Evolutionary conservation across 2,113 vertebrate genomes (phyloP), one percentile per base, ranked within the genome.

Genomic region (Chrysochloris asiatica): DNA sequence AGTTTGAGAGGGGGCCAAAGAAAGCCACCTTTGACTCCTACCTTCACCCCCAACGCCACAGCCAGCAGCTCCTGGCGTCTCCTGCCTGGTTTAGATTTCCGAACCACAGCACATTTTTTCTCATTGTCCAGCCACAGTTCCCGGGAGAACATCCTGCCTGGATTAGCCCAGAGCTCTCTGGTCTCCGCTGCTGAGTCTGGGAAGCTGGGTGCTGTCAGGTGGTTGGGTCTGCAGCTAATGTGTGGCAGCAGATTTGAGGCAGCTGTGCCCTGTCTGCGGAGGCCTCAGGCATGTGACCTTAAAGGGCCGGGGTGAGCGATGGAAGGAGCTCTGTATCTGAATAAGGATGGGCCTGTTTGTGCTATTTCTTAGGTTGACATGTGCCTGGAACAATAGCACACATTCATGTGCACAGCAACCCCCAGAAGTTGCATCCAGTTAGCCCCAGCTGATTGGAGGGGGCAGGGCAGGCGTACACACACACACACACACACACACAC

Each of bases 1-100:
- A 99, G 98, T 98, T 99, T 99, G 97, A 99, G 98, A 95, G 99
- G 99, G 96, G 99, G 99, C 99, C 99, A 99, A n/a, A 99, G 91
- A 86, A 99, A 97, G 89, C 97, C 97, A 86, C 98, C 98, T 93
- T 98, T 99, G 91, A 98, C 97, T 79, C 99, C 98, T 89, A 99
- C 97, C 97, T 99, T 99, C 95, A 99, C 98, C 95, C 99, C 99
- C 94, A 99, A 95, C 50, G 99, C 99, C 96, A 99, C 96, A 0
- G 99, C 99, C 97, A 99, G 97, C 89, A 99, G 98, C 96, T 99
- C 99, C 95, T 99, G 99, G 56, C 97, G 98, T 81, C 98, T 99
- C 86, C 98, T 97, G 93, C 98, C 98, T 76, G 97, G 97, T 97
- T 98, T 99, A 0, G 98, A 95, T 95, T 98, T 98, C 95, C 98